A percentile compares a stretch with the other conserved stretches of the same genome.
These are phyloP conservation scores for Syritta pipiens DNA, from an alignment of 2,888 invertebrate genomes.

Conservation along the genomic window DNA sequence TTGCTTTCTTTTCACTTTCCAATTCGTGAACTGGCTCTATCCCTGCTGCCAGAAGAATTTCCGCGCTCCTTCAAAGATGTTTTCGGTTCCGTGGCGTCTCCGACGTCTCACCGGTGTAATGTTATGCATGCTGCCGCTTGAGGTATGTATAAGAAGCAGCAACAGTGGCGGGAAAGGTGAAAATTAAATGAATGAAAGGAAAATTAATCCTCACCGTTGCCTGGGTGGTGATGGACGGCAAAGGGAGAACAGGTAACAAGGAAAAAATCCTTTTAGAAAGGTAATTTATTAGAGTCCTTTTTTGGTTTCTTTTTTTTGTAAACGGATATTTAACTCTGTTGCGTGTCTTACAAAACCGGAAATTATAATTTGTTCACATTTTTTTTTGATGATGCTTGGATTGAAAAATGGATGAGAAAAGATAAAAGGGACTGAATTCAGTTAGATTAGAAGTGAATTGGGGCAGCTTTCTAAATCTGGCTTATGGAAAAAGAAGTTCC, in stretches of 20 bases:
- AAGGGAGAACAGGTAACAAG: conserved; percentile 19
- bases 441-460: no score
- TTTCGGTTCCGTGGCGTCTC: conserved; percentile 52
- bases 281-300: conserved; percentile 61
- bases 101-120: conserved; percentile 58
- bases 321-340: conserved; percentile 64
- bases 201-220: conserved; percentile 49
- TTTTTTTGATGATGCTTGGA: conserved; percentile 12
- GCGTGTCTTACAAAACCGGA: conserved; percentile 66
- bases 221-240: conserved; percentile 8
- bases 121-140: conserved; percentile 60
- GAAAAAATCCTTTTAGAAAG: conserved; percentile 51
- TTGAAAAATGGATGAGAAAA: conserved; percentile 17
- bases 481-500: no score
- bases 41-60: conserved; percentile 30
- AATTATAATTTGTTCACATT: conserved; percentile 64
- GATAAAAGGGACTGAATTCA: no score
- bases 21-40: conserved; percentile 5
- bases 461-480: no score
- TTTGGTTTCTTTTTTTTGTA: conserved; percentile 15
- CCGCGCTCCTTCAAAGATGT: conserved; percentile 58
- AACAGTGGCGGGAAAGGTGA: conserved; percentile 44
- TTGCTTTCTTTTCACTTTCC: conserved; percentile 19
- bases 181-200: conserved; percentile 68
- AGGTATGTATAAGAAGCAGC: conserved; percentile 53